phyloP scores from a whole-genome alignment of 2,113 vertebrate genomes.

The Madoqua kirkii region DNA sequence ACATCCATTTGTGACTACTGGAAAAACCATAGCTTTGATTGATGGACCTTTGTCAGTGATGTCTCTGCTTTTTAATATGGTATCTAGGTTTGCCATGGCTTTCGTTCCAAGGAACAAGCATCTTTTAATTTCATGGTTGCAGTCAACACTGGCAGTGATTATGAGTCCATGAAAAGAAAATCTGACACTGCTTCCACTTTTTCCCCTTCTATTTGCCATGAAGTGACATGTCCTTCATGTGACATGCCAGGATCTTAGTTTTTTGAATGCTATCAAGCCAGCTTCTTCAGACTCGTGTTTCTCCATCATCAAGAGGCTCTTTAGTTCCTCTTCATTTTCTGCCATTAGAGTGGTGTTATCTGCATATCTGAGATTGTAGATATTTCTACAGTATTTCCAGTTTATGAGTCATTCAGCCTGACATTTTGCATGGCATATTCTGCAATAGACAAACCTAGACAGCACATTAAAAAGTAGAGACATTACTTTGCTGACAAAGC shows the following conservation, averaged over 20 bases:
- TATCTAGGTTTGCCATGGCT: neutral
- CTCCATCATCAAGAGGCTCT: neutral
- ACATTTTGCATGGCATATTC: neutral
- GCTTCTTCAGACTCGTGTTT: neutral
- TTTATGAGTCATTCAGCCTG: neutral
- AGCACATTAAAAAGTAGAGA: neutral
- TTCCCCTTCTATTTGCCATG: neutral
- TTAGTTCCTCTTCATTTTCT: neutral
- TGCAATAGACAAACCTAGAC: neutral
- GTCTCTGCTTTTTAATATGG: neutral
- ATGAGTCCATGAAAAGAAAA: neutral
- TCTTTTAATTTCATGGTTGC: neutral
- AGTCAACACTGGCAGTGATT: neutral
- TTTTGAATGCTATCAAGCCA: neutral
- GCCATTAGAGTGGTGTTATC: neutral
- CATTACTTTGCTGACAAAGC: neutral
- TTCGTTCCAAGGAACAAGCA: neutral
- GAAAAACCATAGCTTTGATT: neutral
- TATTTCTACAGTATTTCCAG: neutral
- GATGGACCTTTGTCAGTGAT: neutral
- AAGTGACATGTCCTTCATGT: neutral
- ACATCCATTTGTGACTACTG: neutral
- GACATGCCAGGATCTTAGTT: neutral
- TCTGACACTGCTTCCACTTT: neutral
- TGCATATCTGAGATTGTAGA: neutral